Evolutionary conservation across 2,888 invertebrate species (phyloP), one percentile per base, ranked within the genome.

Genomic region (Lucinisca nassula): DNA sequence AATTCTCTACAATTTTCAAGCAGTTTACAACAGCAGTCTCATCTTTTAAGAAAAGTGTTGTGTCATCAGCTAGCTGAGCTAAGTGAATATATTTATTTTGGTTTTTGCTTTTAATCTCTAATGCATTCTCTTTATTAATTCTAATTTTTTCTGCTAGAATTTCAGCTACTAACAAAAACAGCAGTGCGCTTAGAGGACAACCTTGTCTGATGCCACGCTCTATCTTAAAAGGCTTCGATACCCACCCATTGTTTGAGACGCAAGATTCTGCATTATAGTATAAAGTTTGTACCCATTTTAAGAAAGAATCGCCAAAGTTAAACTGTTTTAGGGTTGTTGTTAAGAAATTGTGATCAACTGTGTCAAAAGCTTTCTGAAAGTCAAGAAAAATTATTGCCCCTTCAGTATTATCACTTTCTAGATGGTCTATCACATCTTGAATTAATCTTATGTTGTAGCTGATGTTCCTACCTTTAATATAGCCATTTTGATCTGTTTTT

Each of bases 391-490:
- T 4, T n/a, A 80, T 21, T 4, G 58, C 49, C 4, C 82, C 82
- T 61, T 58, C 67, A 8, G 30, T 76, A n/a, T 82, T 37, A 61
- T 35, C 6, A 40, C 61, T 82, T 32, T 76, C 76, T 10, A 61
- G 8, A 45, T 61, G 30, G 4, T 82, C 75, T 2, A 82, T 75
- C 10, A 76, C 38, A 76, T 82, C 82, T 49, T 75, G 51, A 21
- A 82, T 82, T 1, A 67, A 27, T 35, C 82, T 45, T 35, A 82
- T 82, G 45, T 76, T 76, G 35, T 76, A 40, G 2, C 76, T 76
- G 4, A 82, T 76, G 30, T 38, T 58, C 76, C 61, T 75, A 12
- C 58, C 58, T 49, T 75, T 58, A 12, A 82, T 82, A 30, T 67
- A 82, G 1, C 82, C 82, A 6, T 45, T 30, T 70, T 82, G 82